A percentile compares a stretch with the other conserved stretches of the same genome.
Conservation (phyloP, 2,797 vertebrate genomes). For the Poecilia picta region DNA sequence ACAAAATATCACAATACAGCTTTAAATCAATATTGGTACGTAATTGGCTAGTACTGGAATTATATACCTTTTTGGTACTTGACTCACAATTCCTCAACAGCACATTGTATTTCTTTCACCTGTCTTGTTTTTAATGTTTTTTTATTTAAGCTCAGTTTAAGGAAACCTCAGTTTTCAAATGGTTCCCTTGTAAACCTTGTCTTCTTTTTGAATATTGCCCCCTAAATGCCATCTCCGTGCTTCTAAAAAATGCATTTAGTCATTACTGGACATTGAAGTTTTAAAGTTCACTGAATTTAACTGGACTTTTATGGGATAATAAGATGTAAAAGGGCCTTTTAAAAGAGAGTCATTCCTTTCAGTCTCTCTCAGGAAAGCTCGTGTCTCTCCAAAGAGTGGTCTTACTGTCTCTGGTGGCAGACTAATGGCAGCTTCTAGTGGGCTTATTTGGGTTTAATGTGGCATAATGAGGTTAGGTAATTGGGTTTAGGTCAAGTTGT, state of each 20-base stretch:
- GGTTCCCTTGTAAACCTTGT: conserved; percentile 50
- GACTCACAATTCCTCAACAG: background rate
- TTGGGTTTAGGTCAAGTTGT: conserved; percentile 85
- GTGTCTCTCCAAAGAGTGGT: conserved; percentile 74
- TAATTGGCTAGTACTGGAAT: background rate
- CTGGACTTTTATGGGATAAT: conserved; percentile 84
- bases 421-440: conserved; percentile 79
- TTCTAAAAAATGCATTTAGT: conserved; percentile 66
- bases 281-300: conserved; percentile 84
- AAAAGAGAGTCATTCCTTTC: conserved; percentile 73
- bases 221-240: conserved; percentile 57
- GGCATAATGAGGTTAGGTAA: conserved; percentile 85
- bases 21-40: background rate
- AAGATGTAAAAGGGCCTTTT: conserved; percentile 76
- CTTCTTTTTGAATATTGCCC: conserved; percentile 45
- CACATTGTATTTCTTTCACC: background rate
- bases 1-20: too few species aligned
- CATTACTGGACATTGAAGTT: conserved; percentile 72
- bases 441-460: conserved; percentile 86
- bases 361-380: conserved; percentile 70
- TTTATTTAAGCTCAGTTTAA: conserved; percentile 5
- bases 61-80: background rate
- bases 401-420: conserved; percentile 71
- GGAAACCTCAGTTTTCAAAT: conserved; percentile 11
- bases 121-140: background rate